A percentile compares a stretch with the other conserved stretches of the same genome.
These are phyloP conservation scores for Cacatua alba DNA, from an alignment of 2,113 vertebrate species.

Conservation along the genomic window DNA sequence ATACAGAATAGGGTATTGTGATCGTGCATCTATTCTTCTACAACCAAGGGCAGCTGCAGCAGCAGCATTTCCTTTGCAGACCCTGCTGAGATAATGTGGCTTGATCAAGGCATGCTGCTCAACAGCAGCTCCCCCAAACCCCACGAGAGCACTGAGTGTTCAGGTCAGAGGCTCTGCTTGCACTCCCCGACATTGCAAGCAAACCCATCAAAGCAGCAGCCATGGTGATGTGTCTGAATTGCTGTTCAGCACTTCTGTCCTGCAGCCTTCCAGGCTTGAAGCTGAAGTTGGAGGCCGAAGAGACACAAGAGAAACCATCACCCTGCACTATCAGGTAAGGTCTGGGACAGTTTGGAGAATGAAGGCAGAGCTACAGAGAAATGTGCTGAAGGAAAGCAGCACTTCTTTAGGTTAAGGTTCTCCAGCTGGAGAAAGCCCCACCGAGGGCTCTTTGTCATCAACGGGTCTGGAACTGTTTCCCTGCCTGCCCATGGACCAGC, in stretches of 20 bases:
- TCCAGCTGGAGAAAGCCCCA: not conserved
- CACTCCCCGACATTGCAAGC: not conserved
- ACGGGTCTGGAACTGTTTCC: not conserved
- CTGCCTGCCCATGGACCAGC: not conserved
- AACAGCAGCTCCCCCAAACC: not conserved
- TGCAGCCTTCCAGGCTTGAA: not conserved
- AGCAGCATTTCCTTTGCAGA: not conserved
- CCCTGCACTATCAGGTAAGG: not conserved
- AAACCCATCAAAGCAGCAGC: not conserved
- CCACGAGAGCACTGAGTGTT: not conserved
- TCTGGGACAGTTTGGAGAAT: not conserved
- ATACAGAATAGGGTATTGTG: not conserved
- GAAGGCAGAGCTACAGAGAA: not conserved
- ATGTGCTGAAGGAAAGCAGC: not conserved
- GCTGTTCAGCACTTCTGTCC: not conserved
- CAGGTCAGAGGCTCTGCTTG: not conserved
- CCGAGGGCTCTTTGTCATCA: not conserved
- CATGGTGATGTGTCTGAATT: fast-evolving
- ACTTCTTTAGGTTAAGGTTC: not conserved
- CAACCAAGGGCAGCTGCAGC: not conserved
- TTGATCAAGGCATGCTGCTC: not conserved
- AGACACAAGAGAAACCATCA: not conserved
- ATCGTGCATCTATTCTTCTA: fast-evolving
- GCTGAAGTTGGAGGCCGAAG: not conserved
- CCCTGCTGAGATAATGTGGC: not conserved